Conservation (phyloP, 2,888 invertebrate genomes). For the Sphinx pinastri region DNA sequence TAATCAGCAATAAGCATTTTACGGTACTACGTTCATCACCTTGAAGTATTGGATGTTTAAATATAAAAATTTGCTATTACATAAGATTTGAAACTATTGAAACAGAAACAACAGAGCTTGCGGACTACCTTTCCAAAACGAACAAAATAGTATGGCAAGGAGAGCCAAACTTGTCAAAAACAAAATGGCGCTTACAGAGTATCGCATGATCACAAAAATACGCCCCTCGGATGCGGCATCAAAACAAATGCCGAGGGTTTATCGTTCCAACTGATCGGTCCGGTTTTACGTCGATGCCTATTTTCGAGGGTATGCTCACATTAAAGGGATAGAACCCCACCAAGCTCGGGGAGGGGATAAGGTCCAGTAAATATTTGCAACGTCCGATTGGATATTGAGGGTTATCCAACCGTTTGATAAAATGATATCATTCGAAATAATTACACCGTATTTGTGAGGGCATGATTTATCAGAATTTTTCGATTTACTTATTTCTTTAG, state of each 20-base stretch:
- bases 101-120: too few relatives aligned
- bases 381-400: slow-evolving; percentile 32
- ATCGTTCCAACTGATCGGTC: slow-evolving; percentile 44
- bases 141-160: not conserved
- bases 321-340: slow-evolving; percentile 35
- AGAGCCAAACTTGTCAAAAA: not conserved
- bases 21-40: too few relatives aligned
- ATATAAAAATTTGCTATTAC: too few relatives aligned
- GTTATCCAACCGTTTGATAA: slow-evolving; percentile 39
- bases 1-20: too few relatives aligned
- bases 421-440: slow-evolving; percentile 33
- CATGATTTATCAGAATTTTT: slow-evolving; percentile 25
- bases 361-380: slow-evolving; percentile 42
- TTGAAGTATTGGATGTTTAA: too few relatives aligned
- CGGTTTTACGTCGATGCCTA: slow-evolving; percentile 35
- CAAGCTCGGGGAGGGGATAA: slow-evolving; percentile 12
- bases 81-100: too few relatives aligned
- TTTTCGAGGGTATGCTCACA: slow-evolving; percentile 39
- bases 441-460: slow-evolving; percentile 28
- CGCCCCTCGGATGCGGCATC: slow-evolving; percentile 31
- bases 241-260: slow-evolving; percentile 41
- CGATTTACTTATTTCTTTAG: not conserved
- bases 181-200: not conserved
- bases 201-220: slow-evolving; percentile 31
- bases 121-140: too few relatives aligned